phyloP scores from a whole-genome alignment of 2,113 vertebrate genomes.

The Nothobranchius kuhntae region DNA sequence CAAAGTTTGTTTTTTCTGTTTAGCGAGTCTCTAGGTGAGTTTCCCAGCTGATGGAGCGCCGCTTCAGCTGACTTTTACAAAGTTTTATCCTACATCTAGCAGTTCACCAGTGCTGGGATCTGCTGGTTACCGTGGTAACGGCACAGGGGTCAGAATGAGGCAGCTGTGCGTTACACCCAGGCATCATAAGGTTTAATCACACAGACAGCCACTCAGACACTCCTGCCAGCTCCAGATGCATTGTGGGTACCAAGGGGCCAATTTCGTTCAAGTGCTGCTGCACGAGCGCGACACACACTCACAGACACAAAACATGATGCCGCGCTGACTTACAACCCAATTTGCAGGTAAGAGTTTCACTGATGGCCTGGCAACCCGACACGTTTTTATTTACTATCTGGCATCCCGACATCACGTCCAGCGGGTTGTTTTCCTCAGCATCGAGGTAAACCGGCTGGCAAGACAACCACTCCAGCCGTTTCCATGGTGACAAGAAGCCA shows the following conservation, averaged over 20 bases:
- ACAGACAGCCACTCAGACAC: conserved; percentile 50
- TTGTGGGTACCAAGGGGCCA: conserved; percentile 66
- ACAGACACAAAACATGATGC: conserved; percentile 43
- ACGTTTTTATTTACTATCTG: conserved; percentile 60
- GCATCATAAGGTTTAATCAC: conserved; percentile 43
- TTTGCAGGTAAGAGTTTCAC: conserved; percentile 56
- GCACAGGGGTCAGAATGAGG: conserved; percentile 1
- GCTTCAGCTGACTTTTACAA: too few species aligned
- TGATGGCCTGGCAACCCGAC: conserved; percentile 64
- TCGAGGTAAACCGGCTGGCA: conserved; percentile 4
- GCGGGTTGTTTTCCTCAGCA: conserved; percentile 11
- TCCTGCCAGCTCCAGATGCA: conserved; percentile 68
- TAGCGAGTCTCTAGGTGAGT: too few species aligned
- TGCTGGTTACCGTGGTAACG: conserved; percentile 33
- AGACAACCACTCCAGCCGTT: conserved; percentile 40
- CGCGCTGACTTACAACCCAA: conserved; percentile 61
- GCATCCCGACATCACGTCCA: conserved; percentile 37
- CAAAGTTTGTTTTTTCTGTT: too few species aligned
- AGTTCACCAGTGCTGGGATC: background rate
- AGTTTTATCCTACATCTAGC: background rate
- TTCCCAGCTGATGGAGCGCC: too few species aligned
- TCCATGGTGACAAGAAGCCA: conserved; percentile 34
- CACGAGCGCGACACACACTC: conserved; percentile 36
- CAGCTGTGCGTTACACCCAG: conserved; percentile 42
- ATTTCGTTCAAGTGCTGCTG: conserved; percentile 60